phyloP scores from a whole-genome alignment of 2,888 invertebrate species.

The Thecophora atra region DNA sequence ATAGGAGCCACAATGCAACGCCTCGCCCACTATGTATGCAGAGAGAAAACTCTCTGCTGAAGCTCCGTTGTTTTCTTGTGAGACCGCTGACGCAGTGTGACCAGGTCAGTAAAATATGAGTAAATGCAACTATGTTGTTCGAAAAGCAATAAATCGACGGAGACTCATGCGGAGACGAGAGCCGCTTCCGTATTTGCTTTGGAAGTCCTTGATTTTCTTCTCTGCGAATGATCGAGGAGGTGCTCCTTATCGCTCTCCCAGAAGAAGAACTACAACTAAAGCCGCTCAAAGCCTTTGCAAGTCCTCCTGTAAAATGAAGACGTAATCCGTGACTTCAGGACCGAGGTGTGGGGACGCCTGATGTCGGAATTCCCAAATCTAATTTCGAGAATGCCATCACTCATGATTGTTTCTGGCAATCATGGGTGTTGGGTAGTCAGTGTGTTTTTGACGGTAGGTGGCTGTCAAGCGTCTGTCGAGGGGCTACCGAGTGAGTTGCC shows the following conservation, averaged over 20 bases:
- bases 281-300: too few species aligned
- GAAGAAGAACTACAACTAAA: neutral
- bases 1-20: neutral
- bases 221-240: too few species aligned
- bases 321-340: too few species aligned
- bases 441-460: conserved; percentile 3
- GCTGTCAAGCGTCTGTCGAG: neutral
- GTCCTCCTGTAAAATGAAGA: too few species aligned
- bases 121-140: too few species aligned
- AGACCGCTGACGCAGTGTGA: too few species aligned
- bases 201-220: too few species aligned
- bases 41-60: neutral
- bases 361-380: conserved; percentile 15
- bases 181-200: too few species aligned
- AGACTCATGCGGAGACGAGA: too few species aligned
- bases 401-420: conserved; percentile 15
- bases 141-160: too few species aligned
- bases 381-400: conserved; percentile 35
- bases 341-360: neutral
- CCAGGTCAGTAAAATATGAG: too few species aligned
- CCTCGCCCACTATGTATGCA: neutral
- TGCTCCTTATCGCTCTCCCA: neutral
- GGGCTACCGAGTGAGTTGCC: neutral
- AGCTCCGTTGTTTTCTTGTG: too few species aligned
- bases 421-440: conserved; percentile 6